Evolutionary conservation across 2,113 vertebrate genomes (phyloP).

Genomic region (Corynorhinus townsendii): DNA sequence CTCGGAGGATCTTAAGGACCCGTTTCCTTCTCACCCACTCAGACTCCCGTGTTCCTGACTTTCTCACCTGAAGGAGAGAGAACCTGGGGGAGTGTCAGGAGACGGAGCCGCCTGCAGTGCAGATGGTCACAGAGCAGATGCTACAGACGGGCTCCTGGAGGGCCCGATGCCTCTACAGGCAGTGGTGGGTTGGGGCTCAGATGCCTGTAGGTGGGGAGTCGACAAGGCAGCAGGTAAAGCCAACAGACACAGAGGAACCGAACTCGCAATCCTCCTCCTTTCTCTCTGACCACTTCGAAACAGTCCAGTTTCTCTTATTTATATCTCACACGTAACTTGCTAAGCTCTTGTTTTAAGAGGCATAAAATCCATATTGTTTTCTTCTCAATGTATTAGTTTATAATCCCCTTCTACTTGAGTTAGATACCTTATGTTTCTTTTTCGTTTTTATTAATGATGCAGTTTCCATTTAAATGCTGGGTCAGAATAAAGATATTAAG

Average conservation of each 20-base stretch:
- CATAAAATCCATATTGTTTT: not conserved
- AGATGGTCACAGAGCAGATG: not conserved
- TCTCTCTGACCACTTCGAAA: not conserved
- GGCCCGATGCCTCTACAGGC: not conserved
- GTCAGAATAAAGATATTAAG: not conserved
- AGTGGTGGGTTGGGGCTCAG: not conserved
- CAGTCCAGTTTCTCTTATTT: not conserved
- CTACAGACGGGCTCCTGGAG: not conserved
- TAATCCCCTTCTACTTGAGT: not conserved
- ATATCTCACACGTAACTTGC: not conserved
- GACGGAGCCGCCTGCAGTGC: not conserved
- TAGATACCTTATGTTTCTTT: not conserved
- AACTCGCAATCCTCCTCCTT: not conserved
- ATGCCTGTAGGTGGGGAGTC: not conserved
- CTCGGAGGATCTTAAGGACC: not conserved
- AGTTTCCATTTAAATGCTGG: not conserved
- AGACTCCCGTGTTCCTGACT: not conserved
- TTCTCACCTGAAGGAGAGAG: not conserved
- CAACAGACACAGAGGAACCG: not conserved
- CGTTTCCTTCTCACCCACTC: not conserved
- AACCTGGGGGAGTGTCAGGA: not conserved
- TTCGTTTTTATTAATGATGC: not conserved
- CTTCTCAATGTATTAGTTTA: not conserved
- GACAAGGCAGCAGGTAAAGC: not conserved
- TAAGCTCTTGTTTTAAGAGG: not conserved